A percentile compares a stretch with the other conserved stretches of the same genome.
Evolutionary conservation across 2,888 invertebrate genomes (phyloP).

Genomic region (Lampropteryx suffumata): DNA sequence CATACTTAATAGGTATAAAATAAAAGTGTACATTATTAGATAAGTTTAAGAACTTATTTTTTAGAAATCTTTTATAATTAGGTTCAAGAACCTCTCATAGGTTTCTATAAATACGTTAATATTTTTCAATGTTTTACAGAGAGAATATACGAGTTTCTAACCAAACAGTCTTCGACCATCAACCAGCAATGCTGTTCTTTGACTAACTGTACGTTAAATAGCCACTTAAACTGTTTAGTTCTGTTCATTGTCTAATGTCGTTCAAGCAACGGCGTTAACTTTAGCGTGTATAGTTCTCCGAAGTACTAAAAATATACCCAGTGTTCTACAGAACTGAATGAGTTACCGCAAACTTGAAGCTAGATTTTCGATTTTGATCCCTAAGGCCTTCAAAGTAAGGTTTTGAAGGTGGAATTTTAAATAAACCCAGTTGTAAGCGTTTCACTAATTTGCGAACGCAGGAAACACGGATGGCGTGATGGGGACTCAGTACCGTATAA

Average conservation of each 20-base stretch:
- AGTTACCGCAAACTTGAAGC: constrained; percentile 18
- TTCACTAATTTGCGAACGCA: constrained; percentile 79
- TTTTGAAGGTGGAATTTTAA: constrained; percentile 39
- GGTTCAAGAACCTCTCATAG: too few species aligned
- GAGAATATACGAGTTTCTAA: too few species aligned
- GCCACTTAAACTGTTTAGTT: constrained; percentile 58
- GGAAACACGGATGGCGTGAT: constrained; percentile 80
- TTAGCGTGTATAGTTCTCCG: constrained; percentile 65
- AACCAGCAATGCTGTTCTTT: constrained; percentile 40
- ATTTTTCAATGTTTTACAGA: too few species aligned
- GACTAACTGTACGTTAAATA: constrained; percentile 57
- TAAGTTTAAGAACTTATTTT: too few species aligned
- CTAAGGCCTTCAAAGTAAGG: constrained; percentile 43
- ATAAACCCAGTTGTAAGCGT: constrained; percentile 59
- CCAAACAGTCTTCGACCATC: constrained; percentile 6
- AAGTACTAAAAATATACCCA: constrained; percentile 76
- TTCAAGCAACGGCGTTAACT: constrained; percentile 61
- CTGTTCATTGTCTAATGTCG: constrained; percentile 68
- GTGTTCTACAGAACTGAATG: constrained; percentile 49
- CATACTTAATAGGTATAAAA: too few species aligned
- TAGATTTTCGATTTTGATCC: constrained; percentile 40
- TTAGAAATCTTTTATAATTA: too few species aligned
- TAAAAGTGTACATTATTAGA: too few species aligned
- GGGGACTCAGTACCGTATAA: constrained; percentile 77
- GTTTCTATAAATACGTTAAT: too few species aligned